phyloP scores from a whole-genome alignment of 2,888 invertebrate species.

The Xestobium rufovillosum region DNA sequence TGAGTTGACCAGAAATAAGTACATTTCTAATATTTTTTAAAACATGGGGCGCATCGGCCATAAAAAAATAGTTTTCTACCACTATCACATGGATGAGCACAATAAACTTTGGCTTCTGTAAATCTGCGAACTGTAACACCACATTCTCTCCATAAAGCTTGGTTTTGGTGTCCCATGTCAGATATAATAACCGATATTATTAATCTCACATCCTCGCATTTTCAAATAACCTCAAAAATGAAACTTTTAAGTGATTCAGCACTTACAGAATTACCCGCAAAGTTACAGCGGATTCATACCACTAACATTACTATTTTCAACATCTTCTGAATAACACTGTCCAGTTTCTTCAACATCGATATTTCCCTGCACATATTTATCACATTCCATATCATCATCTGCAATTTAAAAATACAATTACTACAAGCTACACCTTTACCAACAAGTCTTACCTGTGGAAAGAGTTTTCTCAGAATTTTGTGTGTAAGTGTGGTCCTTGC shows the following conservation, averaged over 20 bases:
- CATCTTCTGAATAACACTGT: no score
- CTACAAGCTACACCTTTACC: no score
- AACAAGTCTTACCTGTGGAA: no score
- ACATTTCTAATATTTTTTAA: constrained; percentile 3
- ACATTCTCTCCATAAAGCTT: constrained; percentile 8
- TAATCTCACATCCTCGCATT: background rate
- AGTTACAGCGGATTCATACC: no score
- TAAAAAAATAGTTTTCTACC: constrained; percentile 4
- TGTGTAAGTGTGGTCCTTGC: no score
- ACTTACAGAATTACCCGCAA: constrained; percentile 8
- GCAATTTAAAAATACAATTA: no score
- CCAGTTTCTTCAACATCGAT: no score
- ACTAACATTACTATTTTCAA: no score
- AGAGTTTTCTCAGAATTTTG: no score
- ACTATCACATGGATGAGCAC: background rate
- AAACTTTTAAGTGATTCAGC: background rate
- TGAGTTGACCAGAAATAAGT: background rate
- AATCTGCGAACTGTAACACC: constrained; percentile 3
- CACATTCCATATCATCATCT: no score
- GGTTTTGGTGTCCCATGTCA: constrained; percentile 6
- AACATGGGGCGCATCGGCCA: constrained; percentile 3
- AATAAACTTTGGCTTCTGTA: constrained; percentile 2
- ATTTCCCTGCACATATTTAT: no score
- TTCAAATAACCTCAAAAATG: background rate
- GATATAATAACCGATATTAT: background rate